These are phyloP conservation scores for Leptopilina boulardi DNA, from an alignment of 1,140 invertebrate species.

Conservation along the genomic window DNA sequence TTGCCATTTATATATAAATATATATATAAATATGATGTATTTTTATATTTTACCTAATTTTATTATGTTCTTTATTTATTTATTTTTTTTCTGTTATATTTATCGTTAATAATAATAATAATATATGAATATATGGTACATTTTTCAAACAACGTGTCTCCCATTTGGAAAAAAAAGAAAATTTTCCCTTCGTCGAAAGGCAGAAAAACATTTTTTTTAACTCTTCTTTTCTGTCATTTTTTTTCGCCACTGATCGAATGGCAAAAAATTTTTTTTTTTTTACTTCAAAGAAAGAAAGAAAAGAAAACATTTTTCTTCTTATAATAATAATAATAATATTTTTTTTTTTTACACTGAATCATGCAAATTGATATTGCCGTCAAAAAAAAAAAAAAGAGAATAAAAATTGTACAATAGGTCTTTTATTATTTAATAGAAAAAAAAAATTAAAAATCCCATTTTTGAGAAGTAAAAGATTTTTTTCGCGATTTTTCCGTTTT, in stretches of 20 bases:
- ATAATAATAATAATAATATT: too few species aligned
- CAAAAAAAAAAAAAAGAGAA: constrained; percentile 68
- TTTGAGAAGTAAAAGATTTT: constrained; percentile 4
- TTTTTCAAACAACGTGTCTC: constrained; percentile 76
- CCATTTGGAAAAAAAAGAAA: too few species aligned
- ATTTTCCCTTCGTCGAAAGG: constrained; percentile 67
- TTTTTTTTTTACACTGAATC: constrained; percentile 66
- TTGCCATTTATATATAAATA: constrained; percentile 49
- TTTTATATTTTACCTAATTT: constrained; percentile 72
- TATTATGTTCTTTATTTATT: constrained; percentile 67
- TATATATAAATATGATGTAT: constrained; percentile 61
- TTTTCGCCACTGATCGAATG: too few species aligned
- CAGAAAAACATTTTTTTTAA: constrained; percentile 56
- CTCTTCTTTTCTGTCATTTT: constrained; percentile 2
- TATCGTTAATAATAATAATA: constrained; percentile 58
- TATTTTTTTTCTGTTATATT: too few species aligned
- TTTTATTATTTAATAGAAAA: constrained; percentile 44
- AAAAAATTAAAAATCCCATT: constrained; percentile 62
- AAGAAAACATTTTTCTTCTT: too few species aligned
- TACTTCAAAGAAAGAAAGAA: too few species aligned
- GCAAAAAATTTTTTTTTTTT: neutral
- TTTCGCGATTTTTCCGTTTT: constrained; percentile 10
- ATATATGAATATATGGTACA: constrained; percentile 76
- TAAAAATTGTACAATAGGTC: constrained; percentile 71
- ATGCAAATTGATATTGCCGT: constrained; percentile 71